A percentile compares a stretch with the other conserved stretches of the same genome.
phyloP scores from a whole-genome alignment of 2,888 invertebrate species.

The Apodemia mormo region DNA sequence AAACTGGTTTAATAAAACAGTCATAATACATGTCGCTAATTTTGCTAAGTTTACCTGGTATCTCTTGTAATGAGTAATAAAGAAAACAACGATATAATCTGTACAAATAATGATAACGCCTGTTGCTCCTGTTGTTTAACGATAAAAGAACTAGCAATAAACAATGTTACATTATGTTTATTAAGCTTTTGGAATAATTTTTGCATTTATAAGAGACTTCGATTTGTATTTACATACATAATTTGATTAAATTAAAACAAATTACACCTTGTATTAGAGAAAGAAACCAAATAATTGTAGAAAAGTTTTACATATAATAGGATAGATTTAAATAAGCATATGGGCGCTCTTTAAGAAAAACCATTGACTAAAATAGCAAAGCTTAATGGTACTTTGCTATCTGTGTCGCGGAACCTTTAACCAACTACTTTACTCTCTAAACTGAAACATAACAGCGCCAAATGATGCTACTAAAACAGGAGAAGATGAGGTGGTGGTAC shows the following conservation, averaged over 20 bases:
- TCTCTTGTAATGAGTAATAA: conserved; percentile 16
- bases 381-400: too few species aligned
- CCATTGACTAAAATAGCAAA: too few species aligned
- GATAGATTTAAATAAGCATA: too few species aligned
- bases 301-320: too few species aligned
- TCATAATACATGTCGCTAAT: conserved; percentile 10
- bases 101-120: conserved; percentile 12
- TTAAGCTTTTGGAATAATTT: neutral
- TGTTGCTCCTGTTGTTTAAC: conserved; percentile 14
- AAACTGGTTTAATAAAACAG: conserved; percentile 11
- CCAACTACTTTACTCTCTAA: too few species aligned
- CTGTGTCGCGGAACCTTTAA: too few species aligned
- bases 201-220: conserved; percentile 1
- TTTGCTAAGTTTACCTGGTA: conserved; percentile 14
- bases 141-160: conserved; percentile 16
- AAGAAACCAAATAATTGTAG: too few species aligned
- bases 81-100: conserved; percentile 12
- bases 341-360: too few species aligned
- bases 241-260: neutral
- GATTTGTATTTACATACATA: neutral
- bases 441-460: too few species aligned
- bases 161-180: conserved; percentile 18
- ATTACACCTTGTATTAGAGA: neutral
- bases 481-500: too few species aligned
- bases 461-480: too few species aligned